A percentile compares a stretch with the other conserved stretches of the same genome.
Evolutionary conservation across 2,888 invertebrate species (phyloP).

Genomic region (Sarcophaga caerulescens): DNA sequence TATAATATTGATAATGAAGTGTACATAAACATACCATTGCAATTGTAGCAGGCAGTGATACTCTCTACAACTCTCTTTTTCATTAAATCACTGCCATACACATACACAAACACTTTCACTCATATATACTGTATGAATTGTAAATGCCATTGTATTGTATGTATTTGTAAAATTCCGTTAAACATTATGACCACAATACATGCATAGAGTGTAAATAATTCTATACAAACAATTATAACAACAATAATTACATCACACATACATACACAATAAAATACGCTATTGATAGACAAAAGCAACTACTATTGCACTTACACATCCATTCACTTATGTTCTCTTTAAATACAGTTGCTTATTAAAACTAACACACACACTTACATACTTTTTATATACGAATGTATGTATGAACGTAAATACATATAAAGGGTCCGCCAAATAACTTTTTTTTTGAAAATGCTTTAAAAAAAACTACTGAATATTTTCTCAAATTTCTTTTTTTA

Average conservation of each 20-base stretch:
- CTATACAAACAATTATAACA: conserved; percentile 20
- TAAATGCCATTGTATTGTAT: background rate
- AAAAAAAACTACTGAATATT: too few relatives aligned
- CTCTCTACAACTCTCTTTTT: conserved; percentile 1
- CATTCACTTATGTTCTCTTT: too few relatives aligned
- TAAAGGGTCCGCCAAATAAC: too few relatives aligned
- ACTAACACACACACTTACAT: background rate
- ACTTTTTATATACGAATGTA: background rate
- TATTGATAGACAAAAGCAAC: conserved; percentile 13
- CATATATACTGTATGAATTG: background rate
- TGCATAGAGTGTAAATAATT: background rate
- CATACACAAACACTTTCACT: background rate
- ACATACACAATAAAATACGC: conserved; percentile 15
- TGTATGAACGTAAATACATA: background rate
- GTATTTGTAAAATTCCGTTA: conserved; percentile 30
- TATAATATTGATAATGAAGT: conserved; percentile 44
- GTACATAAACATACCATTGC: conserved; percentile 49
- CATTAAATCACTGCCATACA: conserved; percentile 11
- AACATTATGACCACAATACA: background rate
- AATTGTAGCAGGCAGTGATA: conserved; percentile 22
- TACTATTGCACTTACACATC: too few relatives aligned
- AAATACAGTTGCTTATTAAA: too few relatives aligned
- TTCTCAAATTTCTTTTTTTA: too few relatives aligned
- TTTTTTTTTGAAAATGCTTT: too few relatives aligned
- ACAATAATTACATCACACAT: conserved; percentile 9